Conservation (phyloP, 2,888 invertebrate species). For the Chaetogeoica ovagalla region DNA sequence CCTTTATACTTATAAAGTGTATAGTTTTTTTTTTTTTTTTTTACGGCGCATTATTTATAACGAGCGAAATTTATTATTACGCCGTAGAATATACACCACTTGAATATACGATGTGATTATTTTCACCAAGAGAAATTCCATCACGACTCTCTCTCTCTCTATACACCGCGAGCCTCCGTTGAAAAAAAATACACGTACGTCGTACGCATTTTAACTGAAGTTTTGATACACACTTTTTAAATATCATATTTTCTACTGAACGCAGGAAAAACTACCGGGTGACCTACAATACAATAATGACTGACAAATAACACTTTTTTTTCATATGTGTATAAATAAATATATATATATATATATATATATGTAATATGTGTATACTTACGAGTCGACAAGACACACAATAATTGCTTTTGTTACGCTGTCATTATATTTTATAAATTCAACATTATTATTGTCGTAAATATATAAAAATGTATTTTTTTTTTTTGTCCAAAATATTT, state of each 20-base stretch:
- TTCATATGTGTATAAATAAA: no score
- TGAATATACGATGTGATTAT: slow-evolving; percentile 49
- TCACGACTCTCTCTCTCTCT: slow-evolving; percentile 32
- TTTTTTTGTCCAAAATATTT: neutral
- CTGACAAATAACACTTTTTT: neutral
- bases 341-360: no score
- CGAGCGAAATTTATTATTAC: slow-evolving; percentile 42
- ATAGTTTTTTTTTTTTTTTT: neutral
- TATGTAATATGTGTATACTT: no score
- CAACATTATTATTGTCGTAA: no score
- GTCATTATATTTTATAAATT: neutral
- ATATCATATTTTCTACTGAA: neutral
- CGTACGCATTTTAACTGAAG: neutral
- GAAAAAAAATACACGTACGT: slow-evolving; percentile 34
- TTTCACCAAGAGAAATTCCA: slow-evolving; percentile 48
- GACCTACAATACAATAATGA: slow-evolving; percentile 21
- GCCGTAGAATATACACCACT: slow-evolving; percentile 22
- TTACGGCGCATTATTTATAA: slow-evolving; percentile 27
- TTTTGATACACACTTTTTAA: neutral
- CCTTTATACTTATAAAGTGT: neutral
- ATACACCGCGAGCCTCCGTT: neutral
- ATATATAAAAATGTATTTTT: no score
- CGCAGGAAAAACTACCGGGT: neutral
- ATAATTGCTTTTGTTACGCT: neutral
- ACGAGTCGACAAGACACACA: no score